Evolutionary conservation across 1,140 invertebrate species (phyloP), one percentile per base, ranked within the genome.

Genomic region (Neodiprion fabricii): DNA sequence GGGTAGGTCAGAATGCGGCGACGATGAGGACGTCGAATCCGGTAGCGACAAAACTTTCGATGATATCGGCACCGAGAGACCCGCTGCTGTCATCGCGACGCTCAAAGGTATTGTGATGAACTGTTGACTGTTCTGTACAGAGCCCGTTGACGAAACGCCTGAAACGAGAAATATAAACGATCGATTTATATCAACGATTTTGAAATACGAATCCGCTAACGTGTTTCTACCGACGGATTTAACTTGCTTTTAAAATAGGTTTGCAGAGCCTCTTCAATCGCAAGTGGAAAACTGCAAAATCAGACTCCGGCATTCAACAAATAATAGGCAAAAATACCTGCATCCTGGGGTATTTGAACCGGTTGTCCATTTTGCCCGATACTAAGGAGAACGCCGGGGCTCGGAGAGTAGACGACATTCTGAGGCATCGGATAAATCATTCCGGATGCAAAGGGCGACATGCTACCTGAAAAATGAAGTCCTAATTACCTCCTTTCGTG

Each of bases 341-440:
- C 82, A 75, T 87, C 85, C 81, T 87, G 85, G 53, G 85, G 85
- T 77, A 87, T 87, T 82, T 87, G 86, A 79, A 87, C 85, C 61
- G 86, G 86, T 77, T 87, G 85, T 71, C 86, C 86, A 70, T 87
- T 87, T 77, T 87, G 86, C 71, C 86, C 86, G 76, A 87, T 87
- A 73, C 85, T 86, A 71, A 87, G 81, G 72, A 87, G 80, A 73
- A 87, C 85, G 23, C 86, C 86, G 66, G 85, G 82, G 81, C 84
- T 86, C 8, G 85, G 84, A 67, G 86, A 87, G 78, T 87, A 87
- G 78, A 87, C 85, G 21, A 87, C 85, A 71, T 81, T 87, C 75
- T 87, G 85, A 9, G 86, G 85, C 85, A 87, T 87, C 77, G 87
- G 86, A 72, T 87, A 87, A 84, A 87, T 87, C 76, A 87, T 85